Percentiles rank a stretch among this genome's conserved stretches.
phyloP scores from a whole-genome alignment of 2,797 vertebrate genomes.

The Poecilia picta region DNA sequence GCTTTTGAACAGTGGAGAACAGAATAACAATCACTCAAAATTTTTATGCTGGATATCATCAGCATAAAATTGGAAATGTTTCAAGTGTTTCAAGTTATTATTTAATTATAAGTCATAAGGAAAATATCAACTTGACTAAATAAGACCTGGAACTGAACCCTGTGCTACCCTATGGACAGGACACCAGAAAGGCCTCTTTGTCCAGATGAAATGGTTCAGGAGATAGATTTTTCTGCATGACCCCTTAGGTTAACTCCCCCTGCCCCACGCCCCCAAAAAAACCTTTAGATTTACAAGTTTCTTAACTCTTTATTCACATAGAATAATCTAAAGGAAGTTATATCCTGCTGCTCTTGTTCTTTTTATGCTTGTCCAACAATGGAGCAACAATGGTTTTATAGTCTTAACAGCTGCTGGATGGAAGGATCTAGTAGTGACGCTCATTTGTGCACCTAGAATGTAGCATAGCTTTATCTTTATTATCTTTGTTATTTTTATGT shows the following conservation, averaged over 20 bases:
- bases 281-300: constrained; percentile 18
- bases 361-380: no score
- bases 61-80: neutral
- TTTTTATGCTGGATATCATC: neutral
- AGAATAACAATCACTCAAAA: neutral
- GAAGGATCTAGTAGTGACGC: no score
- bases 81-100: neutral
- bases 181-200: neutral
- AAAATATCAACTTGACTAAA: neutral
- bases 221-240: neutral
- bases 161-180: neutral
- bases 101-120: neutral
- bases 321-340: neutral
- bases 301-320: neutral
- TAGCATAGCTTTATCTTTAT: no score
- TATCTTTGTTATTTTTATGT: no score
- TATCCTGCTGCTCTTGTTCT: no score
- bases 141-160: neutral
- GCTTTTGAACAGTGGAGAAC: neutral
- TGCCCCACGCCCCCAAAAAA: no score
- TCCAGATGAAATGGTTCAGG: neutral
- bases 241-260: neutral
- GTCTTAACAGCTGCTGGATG: no score
- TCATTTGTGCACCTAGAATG: no score
- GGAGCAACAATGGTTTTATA: no score